A percentile compares a stretch with the other conserved stretches of the same genome.
phyloP scores from a whole-genome alignment of 2,888 invertebrate species.

The Clusia tigrina region DNA sequence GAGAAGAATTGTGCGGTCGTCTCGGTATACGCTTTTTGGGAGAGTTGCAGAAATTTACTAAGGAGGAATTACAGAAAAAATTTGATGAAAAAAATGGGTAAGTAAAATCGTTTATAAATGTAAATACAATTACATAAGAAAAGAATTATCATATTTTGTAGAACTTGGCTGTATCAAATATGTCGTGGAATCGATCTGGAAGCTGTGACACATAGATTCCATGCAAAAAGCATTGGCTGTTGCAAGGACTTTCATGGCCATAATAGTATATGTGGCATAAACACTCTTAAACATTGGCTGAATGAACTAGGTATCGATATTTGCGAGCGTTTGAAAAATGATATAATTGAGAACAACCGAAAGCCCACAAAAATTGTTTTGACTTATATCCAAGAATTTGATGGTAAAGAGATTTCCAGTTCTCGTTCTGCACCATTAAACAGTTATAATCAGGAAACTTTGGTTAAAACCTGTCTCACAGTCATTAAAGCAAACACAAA shows the following conservation, averaged over 20 bases:
- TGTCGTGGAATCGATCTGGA: constrained; percentile 88
- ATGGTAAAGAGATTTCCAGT: constrained; percentile 68
- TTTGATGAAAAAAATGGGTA: constrained; percentile 92
- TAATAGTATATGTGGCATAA: constrained; percentile 73
- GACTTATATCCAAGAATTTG: constrained; percentile 70
- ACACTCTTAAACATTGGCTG: constrained; percentile 81
- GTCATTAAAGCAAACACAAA: constrained; percentile 72
- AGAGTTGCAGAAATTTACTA: constrained; percentile 76
- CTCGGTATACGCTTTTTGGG: constrained; percentile 81
- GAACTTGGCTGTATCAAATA: constrained; percentile 85
- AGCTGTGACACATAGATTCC: constrained; percentile 82
- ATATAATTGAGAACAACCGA: constrained; percentile 81
- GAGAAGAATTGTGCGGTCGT: constrained; percentile 77
- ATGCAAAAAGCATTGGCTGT: constrained; percentile 94
- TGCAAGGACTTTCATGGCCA: constrained; percentile 92
- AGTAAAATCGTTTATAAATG: constrained; percentile 37
- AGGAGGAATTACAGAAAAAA: constrained; percentile 74
- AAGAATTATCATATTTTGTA: no score
- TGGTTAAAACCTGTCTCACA: constrained; percentile 73
- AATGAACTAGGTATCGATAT: constrained; percentile 83
- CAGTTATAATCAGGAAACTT: constrained; percentile 73
- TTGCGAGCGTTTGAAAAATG: constrained; percentile 81
- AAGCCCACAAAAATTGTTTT: constrained; percentile 80
- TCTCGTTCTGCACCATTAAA: constrained; percentile 72
- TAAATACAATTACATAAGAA: neutral